Conservation (phyloP, 1,140 invertebrate genomes). For the Asbolus verrucosus region DNA sequence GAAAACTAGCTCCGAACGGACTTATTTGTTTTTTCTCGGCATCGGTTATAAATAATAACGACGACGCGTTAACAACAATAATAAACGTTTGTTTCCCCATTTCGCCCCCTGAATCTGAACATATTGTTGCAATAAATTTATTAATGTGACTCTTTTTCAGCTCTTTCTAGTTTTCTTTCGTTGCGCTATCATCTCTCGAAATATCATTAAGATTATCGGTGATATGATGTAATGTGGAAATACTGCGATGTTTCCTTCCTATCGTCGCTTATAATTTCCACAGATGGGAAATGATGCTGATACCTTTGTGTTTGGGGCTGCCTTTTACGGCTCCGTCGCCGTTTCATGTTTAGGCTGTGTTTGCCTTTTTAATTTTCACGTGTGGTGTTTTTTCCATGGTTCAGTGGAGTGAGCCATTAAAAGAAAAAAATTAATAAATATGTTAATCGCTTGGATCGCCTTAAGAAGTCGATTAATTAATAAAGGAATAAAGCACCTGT, state of each 20-base stretch:
- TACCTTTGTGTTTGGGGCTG: conserved; percentile 39
- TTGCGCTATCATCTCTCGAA: conserved; percentile 44
- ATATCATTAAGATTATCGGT: conserved; percentile 55
- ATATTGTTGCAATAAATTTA: conserved; percentile 52
- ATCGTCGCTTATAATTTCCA: conserved; percentile 28
- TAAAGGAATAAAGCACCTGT: no score
- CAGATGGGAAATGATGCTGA: conserved; percentile 34
- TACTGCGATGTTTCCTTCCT: conserved; percentile 43
- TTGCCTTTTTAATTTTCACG: no score
- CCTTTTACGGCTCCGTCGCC: not conserved
- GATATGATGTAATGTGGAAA: conserved; percentile 52
- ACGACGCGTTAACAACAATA: not conserved
- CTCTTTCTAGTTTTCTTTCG: conserved; percentile 40
- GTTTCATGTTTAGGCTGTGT: not conserved
- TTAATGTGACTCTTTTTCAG: conserved; percentile 43
- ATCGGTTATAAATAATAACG: no score
- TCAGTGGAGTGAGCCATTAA: no score
- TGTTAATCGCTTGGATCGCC: no score
- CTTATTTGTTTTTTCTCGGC: no score
- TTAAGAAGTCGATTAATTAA: no score
- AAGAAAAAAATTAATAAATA: no score
- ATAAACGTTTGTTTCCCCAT: conserved; percentile 23
- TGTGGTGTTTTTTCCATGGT: no score
- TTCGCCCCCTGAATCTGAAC: conserved; percentile 15
- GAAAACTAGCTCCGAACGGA: conserved; percentile 6